Evolutionary conservation across 2,113 vertebrate species (phyloP).

Genomic region (Machaerirhynchus nigripectus): DNA sequence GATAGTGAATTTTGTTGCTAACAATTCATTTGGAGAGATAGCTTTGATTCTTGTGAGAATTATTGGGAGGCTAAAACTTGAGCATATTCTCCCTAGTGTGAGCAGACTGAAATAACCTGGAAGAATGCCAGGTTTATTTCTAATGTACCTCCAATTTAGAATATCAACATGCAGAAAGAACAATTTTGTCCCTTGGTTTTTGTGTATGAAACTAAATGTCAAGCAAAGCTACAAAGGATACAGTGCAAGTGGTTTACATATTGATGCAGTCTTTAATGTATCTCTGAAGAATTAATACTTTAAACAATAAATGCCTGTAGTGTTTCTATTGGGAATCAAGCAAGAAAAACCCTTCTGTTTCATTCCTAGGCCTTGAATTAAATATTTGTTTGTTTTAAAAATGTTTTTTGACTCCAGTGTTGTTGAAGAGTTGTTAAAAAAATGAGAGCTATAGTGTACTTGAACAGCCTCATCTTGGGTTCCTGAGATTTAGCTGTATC

Average conservation of each 20-base stretch:
- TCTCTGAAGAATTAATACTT: constrained; percentile 30
- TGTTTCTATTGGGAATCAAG: constrained; percentile 19
- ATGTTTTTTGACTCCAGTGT: neutral
- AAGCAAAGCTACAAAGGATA: constrained; percentile 2
- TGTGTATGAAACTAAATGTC: neutral
- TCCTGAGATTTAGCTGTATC: constrained; percentile 33
- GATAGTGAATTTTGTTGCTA: neutral
- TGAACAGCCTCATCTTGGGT: neutral
- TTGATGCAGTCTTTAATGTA: neutral
- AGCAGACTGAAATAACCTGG: neutral
- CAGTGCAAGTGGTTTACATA: neutral
- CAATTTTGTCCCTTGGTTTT: neutral
- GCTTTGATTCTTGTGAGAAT: neutral
- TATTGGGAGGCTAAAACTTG: neutral
- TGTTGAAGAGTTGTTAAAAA: constrained; percentile 26
- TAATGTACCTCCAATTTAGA: constrained; percentile 33
- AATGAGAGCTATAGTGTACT: neutral
- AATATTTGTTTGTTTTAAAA: constrained; percentile 16
- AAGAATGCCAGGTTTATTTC: constrained; percentile 25
- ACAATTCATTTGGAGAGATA: neutral
- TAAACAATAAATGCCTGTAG: neutral
- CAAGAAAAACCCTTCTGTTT: constrained; percentile 10
- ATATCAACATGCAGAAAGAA: neutral
- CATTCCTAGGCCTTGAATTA: constrained; percentile 22
- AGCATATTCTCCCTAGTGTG: neutral